phyloP scores from a whole-genome alignment of 2,888 invertebrate genomes.

The Cheilosia vulpina region DNA sequence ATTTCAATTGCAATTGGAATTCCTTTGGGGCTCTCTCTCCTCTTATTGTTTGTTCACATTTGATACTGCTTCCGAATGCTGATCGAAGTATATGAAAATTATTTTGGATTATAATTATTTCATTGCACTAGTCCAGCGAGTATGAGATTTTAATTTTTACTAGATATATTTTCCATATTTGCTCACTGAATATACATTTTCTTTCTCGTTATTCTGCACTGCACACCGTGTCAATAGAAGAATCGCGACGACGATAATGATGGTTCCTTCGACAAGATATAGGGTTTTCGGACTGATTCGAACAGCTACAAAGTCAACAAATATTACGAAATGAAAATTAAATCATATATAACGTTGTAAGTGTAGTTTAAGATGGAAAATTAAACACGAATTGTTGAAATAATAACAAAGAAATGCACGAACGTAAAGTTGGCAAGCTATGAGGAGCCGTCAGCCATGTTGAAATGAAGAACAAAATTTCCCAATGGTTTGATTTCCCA shows the following conservation, averaged over 20 bases:
- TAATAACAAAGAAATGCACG: slow-evolving; percentile 75
- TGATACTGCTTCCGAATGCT: slow-evolving; percentile 5
- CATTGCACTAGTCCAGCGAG: not conserved
- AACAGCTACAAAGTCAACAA: slow-evolving; percentile 21
- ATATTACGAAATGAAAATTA: slow-evolving; percentile 33
- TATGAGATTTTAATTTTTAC: slow-evolving; percentile 19
- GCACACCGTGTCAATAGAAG: slow-evolving; percentile 71
- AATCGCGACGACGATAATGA: slow-evolving; percentile 62
- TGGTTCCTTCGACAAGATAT: slow-evolving; percentile 25
- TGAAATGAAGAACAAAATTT: slow-evolving; percentile 72
- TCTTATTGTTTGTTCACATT: slow-evolving; percentile 10
- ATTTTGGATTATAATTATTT: slow-evolving; percentile 5
- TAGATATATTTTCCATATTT: slow-evolving; percentile 15
- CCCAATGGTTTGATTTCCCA: slow-evolving; percentile 58
- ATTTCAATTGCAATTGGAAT: slow-evolving; percentile 66
- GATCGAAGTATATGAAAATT: not conserved
- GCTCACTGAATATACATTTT: slow-evolving; percentile 39
- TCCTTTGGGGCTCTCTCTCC: slow-evolving; percentile 41
- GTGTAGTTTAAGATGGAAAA: slow-evolving; percentile 41
- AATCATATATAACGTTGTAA: slow-evolving; percentile 45
- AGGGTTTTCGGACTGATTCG: slow-evolving; percentile 34
- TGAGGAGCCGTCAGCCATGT: slow-evolving; percentile 75
- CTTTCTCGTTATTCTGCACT: slow-evolving; percentile 41
- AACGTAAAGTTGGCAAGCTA: slow-evolving; percentile 74
- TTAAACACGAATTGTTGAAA: slow-evolving; percentile 71